Evolutionary conservation across 2,888 invertebrate species (phyloP).

Genomic region (Cantharis lateralis): DNA sequence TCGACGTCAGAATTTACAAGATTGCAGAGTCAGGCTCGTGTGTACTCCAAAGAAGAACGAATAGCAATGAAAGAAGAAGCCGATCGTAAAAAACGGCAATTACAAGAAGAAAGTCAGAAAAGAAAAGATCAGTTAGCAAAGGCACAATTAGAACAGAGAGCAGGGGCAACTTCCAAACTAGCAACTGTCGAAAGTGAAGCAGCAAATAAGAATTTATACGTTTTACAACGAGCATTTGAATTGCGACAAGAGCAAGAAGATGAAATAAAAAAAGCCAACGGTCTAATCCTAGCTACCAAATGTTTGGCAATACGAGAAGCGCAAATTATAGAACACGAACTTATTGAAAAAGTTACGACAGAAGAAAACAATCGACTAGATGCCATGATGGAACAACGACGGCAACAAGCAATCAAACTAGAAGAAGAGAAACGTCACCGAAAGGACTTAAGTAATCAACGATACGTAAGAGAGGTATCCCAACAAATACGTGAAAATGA

Average conservation of each 20-base stretch:
- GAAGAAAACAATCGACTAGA: constrained; percentile 66
- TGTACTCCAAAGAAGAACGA: constrained; percentile 57
- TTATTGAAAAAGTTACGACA: constrained; percentile 62
- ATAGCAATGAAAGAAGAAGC: constrained; percentile 54
- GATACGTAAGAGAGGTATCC: constrained; percentile 39
- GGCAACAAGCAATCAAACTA: constrained; percentile 60
- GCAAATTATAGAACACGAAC: constrained; percentile 70
- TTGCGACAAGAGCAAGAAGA: constrained; percentile 64
- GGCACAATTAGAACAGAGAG: constrained; percentile 31
- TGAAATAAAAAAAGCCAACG: constrained; percentile 74
- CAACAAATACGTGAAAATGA: constrained; percentile 62
- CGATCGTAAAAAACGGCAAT: constrained; percentile 55
- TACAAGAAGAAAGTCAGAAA: constrained; percentile 62
- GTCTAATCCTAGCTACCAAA: constrained; percentile 80
- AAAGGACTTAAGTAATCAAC: constrained; percentile 47
- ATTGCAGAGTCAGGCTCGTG: constrained; percentile 63
- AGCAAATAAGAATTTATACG: constrained; percentile 55
- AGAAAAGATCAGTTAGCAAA: constrained; percentile 55
- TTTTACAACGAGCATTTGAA: constrained; percentile 60
- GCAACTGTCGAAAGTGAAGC: constrained; percentile 57
- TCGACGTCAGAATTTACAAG: constrained; percentile 64
- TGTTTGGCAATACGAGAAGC: constrained; percentile 85
- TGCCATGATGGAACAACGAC: constrained; percentile 72
- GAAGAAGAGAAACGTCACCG: constrained; percentile 59
- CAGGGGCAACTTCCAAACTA: constrained; percentile 34